These are phyloP conservation scores for Psittacula cyanocephala DNA, from an alignment of 2,113 vertebrate genomes.

Conservation along the genomic window DNA sequence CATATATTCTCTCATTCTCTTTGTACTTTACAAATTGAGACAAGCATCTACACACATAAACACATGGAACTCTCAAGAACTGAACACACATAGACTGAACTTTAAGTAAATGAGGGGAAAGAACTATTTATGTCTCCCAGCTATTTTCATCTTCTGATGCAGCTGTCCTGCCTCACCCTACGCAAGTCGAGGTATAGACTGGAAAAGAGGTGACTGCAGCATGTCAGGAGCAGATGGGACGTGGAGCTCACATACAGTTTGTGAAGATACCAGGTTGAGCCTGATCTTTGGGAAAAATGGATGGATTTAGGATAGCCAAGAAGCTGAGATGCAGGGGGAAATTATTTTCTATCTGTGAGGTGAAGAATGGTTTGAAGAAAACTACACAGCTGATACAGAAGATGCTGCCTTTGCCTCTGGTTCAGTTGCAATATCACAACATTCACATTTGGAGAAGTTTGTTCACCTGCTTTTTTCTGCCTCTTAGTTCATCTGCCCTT, in stretches of 20 bases:
- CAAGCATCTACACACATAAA: fast-evolving
- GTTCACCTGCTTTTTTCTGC: not conserved
- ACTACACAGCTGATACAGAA: not conserved
- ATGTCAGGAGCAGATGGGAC: not conserved
- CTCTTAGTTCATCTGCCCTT: not conserved
- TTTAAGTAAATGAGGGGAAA: not conserved
- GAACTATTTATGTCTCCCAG: not conserved
- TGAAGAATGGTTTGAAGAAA: not conserved
- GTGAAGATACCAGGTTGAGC: not conserved
- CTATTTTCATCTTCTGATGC: not conserved
- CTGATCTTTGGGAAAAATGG: not conserved
- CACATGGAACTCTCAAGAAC: not conserved
- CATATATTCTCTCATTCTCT: not conserved
- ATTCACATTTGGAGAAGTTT: not conserved
- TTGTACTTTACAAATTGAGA: not conserved
- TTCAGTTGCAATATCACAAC: not conserved
- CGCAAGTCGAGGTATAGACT: not conserved
- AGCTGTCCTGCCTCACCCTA: not conserved
- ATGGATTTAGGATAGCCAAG: not conserved
- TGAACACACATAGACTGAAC: not conserved
- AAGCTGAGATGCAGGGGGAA: not conserved
- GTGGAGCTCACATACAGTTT: not conserved
- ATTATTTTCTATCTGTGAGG: not conserved
- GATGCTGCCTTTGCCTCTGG: not conserved
- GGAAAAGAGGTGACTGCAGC: not conserved